Base-by-base conservation (phyloP, 2,113 vertebrate genomes). In the Deroptyus accipitrinus region DNA sequence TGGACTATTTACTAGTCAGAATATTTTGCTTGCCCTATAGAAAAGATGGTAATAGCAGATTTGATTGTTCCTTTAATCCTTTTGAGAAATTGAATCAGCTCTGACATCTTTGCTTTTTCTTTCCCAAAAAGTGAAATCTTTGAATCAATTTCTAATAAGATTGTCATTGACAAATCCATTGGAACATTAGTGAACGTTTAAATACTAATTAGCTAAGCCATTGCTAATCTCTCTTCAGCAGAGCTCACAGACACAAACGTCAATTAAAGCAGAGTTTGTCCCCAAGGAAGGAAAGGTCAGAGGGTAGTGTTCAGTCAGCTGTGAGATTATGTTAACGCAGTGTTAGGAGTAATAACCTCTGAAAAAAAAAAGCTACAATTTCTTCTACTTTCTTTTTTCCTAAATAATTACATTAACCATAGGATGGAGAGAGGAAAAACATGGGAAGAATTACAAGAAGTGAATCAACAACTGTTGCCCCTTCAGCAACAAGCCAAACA, bases 201-300 rank as follows among this genome's bases (percentile, higher is more conserved):
- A 98, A 98, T 98, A 96, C 97, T 98, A 98, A 98, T 98, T 98
- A 98, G 98, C 98, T 97, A 97, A 98, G 70, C 95, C 93, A 94
- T 94, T 94, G 94, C 96, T 98, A 98, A 98, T 98, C 98, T 98
- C 83, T 95, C 93, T 63, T 95, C 94, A 96, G 91, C 95, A 97
- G 87, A 97, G 96, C 97, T 97, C 87, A 95, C 96, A 96, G 97
- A 97, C 96, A 97, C 94, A 98, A 97, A 96, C 0, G 95, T 98
- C 98, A 98, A 97, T 98, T 98, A 98, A 98, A 98, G 96, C 94
- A 81, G 90, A 97, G 96, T 97, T 96, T 94, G 95, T 98, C 98
- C 97, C 97, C 20, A 46, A 92, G 97, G 97, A 98, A 95, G 87
- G 89, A 95, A 94, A 98, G 98, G 98, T 98, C 98, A 98, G 95